phyloP scores from a whole-genome alignment of 1,140 invertebrate species.

The Arion vulgaris region DNA sequence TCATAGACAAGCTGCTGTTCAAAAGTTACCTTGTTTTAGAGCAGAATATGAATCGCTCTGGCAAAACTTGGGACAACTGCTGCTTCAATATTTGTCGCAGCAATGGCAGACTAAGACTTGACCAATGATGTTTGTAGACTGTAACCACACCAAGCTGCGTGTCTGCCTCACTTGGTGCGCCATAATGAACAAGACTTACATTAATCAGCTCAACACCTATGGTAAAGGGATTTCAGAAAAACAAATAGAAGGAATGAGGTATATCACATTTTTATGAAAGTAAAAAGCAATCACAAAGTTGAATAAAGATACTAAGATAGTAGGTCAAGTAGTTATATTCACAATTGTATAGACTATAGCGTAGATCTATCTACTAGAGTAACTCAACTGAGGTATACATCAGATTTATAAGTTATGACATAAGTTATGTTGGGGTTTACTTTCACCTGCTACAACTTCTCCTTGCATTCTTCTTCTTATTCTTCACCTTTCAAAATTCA shows the following conservation, averaged over 20 bases:
- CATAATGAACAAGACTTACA: slow-evolving; percentile 15
- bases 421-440: too few species aligned
- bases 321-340: too few species aligned
- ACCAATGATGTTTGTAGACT: neutral
- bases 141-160: slow-evolving; percentile 8
- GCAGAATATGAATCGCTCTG: slow-evolving; percentile 21
- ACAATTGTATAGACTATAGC: too few species aligned
- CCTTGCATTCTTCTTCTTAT: too few species aligned
- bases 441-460: too few species aligned
- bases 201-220: slow-evolving; percentile 19
- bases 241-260: neutral
- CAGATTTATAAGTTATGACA: too few species aligned
- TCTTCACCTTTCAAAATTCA: too few species aligned
- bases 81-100: slow-evolving; percentile 18
- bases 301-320: too few species aligned
- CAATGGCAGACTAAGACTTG: neutral
- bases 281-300: neutral
- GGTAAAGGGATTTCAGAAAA: neutral
- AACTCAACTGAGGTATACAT: too few species aligned
- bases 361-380: too few species aligned
- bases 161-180: neutral
- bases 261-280: neutral
- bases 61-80: slow-evolving; percentile 20
- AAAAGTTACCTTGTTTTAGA: slow-evolving; percentile 18
- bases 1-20: neutral